Evolutionary conservation across 2,797 vertebrate species (phyloP).

Genomic region (Apodemus agrarius): DNA sequence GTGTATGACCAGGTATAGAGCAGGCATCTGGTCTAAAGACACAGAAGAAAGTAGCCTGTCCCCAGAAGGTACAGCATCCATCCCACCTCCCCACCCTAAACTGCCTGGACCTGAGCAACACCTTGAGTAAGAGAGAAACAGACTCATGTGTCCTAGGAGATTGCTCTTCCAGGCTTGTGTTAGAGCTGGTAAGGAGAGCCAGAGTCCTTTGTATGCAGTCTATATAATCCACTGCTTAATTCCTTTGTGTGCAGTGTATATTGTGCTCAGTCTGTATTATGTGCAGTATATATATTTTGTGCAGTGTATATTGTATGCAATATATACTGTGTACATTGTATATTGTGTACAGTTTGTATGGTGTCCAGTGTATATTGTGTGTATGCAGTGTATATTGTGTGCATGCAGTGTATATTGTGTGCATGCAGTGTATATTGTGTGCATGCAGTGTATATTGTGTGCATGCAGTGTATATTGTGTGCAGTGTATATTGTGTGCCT

Average conservation of each 20-base stretch:
- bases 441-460: no score
- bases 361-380: no score
- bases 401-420: not conserved
- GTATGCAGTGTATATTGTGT: no score
- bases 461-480: no score
- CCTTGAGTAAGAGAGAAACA: not conserved
- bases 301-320: rapidly evolving
- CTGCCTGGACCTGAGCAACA: not conserved
- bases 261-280: no score
- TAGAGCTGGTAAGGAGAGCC: not conserved
- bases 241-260: not conserved
- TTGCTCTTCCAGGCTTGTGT: not conserved
- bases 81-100: no score
- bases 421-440: not conserved
- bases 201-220: not conserved
- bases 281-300: no score
- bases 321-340: no score
- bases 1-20: not conserved
- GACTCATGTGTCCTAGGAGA: not conserved
- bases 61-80: rapidly evolving
- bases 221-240: not conserved
- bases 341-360: not conserved
- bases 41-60: not conserved
- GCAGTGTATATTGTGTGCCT: not conserved
- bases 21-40: not conserved